Evolutionary conservation across 1,140 invertebrate species (phyloP), one percentile per base, ranked within the genome.

Genomic region (Drosophila ficusphila): DNA sequence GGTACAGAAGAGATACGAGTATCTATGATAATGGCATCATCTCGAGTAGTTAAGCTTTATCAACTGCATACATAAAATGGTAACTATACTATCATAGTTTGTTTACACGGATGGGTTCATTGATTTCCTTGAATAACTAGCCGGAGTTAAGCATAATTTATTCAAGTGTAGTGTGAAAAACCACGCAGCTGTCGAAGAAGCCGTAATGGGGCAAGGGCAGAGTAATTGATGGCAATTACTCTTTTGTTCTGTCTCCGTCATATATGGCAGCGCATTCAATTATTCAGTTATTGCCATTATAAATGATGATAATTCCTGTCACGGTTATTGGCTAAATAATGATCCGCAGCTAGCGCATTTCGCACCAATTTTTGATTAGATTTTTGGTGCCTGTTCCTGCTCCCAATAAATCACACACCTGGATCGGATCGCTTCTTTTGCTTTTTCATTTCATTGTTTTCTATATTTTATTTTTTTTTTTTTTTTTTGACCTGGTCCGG

Each of bases 241-340:
- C 23, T 56, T 34, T 68, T 68, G 34, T 68, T 56, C 42, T 14
- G 27, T 14, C 51, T 31, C 42, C 41, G 39, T 29, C 39, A 27
- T 25, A 57, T 64, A 64, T 61, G 56, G 60, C 56, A 64, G 29
- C 56, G 56, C 16, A 61, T 64, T 64, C 60, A 64, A 64, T 64
- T 64, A 64, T 64, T 64, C 18, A 64, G 53, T 38, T 54, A 65
- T 38, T 54, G 38, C 52, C 58, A 41, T 70, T 54, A 70, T 79
- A 56, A 79, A 79, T 71, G 73, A 64, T 56, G 38, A 79, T 51
- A 74, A 70, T 58, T 61, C 53, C 49, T 48, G 77, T 65, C 65
- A 61, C 44, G 71, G 64, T 57, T 79, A 71, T 79, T 79, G 42
- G 57, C 31, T 53, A 14, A 71, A 65, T 81, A 79, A 79, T 79